These are phyloP conservation scores for Apamea epomidion DNA, from an alignment of 2,888 invertebrate genomes.

Conservation along the genomic window DNA sequence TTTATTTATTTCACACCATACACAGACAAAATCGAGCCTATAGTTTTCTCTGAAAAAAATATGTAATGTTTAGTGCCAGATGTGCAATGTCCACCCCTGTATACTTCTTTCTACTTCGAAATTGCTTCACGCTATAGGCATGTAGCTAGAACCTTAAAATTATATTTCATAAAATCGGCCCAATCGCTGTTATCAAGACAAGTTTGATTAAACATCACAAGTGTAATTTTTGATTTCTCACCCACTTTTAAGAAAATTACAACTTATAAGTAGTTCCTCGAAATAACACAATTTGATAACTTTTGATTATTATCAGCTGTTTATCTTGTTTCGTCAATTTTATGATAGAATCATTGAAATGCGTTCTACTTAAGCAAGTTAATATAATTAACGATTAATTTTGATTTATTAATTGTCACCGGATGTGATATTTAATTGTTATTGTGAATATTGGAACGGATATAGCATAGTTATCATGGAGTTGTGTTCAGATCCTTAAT, in stretches of 20 bases:
- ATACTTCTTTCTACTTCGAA: no score
- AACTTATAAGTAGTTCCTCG: background rate
- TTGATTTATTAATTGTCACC: conserved; percentile 7
- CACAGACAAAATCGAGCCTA: no score
- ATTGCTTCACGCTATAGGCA: no score
- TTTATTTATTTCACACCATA: no score
- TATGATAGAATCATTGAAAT: background rate
- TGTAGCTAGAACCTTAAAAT: background rate
- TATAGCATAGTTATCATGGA: background rate
- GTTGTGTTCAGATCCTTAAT: background rate
- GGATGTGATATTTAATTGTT: background rate
- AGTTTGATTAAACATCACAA: background rate
- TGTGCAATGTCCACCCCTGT: no score
- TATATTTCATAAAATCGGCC: background rate
- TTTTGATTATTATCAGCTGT: background rate
- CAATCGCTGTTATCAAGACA: conserved; percentile 3
- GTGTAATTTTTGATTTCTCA: background rate
- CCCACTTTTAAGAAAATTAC: background rate
- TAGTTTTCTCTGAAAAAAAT: no score
- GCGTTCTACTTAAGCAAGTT: background rate
- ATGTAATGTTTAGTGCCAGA: no score
- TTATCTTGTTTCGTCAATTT: background rate
- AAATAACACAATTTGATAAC: background rate
- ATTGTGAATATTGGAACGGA: background rate
- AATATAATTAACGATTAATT: background rate